phyloP scores from a whole-genome alignment of 2,888 invertebrate genomes.

The Parnassius orleans region DNA sequence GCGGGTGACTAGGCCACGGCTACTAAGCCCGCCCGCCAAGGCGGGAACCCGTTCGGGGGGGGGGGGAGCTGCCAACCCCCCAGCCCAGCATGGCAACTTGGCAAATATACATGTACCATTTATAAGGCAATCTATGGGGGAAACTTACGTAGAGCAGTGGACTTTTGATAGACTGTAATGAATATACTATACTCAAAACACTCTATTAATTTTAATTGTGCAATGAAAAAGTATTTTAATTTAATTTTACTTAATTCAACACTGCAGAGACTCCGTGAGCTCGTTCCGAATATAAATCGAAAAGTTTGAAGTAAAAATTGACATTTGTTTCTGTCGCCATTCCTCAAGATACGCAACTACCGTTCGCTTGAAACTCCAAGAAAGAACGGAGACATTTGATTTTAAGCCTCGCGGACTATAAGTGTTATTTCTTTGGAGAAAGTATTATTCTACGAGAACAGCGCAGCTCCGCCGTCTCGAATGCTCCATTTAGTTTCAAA shows the following conservation, averaged over 20 bases:
- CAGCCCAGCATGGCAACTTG: no score
- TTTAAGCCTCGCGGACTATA: slow-evolving; percentile 80
- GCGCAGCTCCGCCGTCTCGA: slow-evolving; percentile 77
- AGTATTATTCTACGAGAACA: slow-evolving; percentile 79
- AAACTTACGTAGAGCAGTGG: no score
- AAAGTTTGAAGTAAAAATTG: slow-evolving; percentile 46
- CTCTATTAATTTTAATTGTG: not conserved
- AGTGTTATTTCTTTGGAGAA: slow-evolving; percentile 79
- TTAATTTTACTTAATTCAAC: slow-evolving; percentile 3
- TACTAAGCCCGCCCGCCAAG: no score
- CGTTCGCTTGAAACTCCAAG: slow-evolving; percentile 59
- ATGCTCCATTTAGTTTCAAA: slow-evolving; percentile 81
- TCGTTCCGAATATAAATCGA: slow-evolving; percentile 32
- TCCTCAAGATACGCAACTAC: slow-evolving; percentile 56
- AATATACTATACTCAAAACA: no score
- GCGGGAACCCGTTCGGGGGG: no score
- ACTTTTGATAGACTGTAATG: no score
- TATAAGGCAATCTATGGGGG: no score
- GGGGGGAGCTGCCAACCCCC: no score
- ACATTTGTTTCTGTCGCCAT: slow-evolving; percentile 58
- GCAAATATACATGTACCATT: no score
- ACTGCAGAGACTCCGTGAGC: slow-evolving; percentile 4
- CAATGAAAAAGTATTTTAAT: not conserved
- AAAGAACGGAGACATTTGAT: slow-evolving; percentile 76
- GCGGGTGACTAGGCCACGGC: no score